These are phyloP conservation scores for Trichonephila clavipes DNA, from an alignment of 1,140 invertebrate species.

Conservation along the genomic window DNA sequence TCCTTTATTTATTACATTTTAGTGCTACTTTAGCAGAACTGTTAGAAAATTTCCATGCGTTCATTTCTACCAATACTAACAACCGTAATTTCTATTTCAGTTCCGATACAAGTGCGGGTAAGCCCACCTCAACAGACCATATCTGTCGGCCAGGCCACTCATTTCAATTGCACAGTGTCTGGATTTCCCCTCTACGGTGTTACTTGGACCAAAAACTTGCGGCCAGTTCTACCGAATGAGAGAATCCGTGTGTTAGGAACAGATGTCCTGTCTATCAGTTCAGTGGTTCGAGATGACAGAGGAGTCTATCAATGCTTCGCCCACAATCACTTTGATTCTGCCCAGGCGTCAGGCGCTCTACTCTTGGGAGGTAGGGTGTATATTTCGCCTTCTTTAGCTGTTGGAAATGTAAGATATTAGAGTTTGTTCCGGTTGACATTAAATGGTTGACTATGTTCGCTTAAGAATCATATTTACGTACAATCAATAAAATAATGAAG, in stretches of 20 bases:
- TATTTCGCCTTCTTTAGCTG: too few species aligned
- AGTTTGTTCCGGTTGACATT: too few species aligned
- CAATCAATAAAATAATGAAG: too few species aligned
- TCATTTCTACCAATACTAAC: neutral
- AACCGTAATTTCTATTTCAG: slow-evolving; percentile 35
- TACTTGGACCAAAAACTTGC: slow-evolving; percentile 80
- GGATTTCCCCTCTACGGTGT: slow-evolving; percentile 80
- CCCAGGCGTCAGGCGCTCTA: slow-evolving; percentile 90
- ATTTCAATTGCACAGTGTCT: slow-evolving; percentile 80
- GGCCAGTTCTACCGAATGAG: slow-evolving; percentile 57
- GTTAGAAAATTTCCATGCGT: too few species aligned
- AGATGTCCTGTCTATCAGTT: slow-evolving; percentile 84
- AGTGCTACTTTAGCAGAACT: too few species aligned
- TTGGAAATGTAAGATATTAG: too few species aligned
- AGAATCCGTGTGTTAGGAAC: slow-evolving; percentile 57
- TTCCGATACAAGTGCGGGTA: slow-evolving; percentile 73
- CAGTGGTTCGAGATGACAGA: slow-evolving; percentile 88
- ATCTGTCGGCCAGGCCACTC: slow-evolving; percentile 80
- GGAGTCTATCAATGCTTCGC: slow-evolving; percentile 96
- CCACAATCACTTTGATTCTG: slow-evolving; percentile 91
- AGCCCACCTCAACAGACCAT: slow-evolving; percentile 78
- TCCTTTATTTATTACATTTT: too few species aligned
- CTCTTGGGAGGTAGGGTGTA: slow-evolving; percentile 87
- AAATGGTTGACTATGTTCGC: too few species aligned
- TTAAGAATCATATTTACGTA: too few species aligned